Base-by-base conservation (phyloP, 30 jellyfish, hydroid and myxozoan species). In the Aurelia sp. region DNA sequence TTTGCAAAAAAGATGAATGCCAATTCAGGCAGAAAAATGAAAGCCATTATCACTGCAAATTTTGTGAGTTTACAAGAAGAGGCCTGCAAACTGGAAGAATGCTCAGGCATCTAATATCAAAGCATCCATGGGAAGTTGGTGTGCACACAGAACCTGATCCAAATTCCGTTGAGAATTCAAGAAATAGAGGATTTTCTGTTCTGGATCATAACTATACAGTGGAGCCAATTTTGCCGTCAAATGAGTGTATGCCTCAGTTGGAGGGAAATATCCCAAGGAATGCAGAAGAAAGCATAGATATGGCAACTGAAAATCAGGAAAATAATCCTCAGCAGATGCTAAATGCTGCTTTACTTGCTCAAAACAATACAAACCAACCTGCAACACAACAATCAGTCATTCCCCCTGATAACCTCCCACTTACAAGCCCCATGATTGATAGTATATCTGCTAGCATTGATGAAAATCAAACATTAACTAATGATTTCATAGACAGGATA, bases 11-110 rank as follows among this genome's bases (percentile, higher is more conserved):
- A 15, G n/a, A 13, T 17, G 47, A n/a, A 4, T 73, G 83, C 83
- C 50, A 73, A 48, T 40, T 37, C 48, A 73, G 22, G 21, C 83
- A 73, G 70, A 73, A 22, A 50, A 73, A 73, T 22, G 83, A 59
- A 59, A 73, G 83, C 70, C 83, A 73, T 73, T 73, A 73, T 19
- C 83, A 73, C 13, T 73, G 83, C 30, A 73, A 73, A n/a, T 73
- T 73, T 15, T 73, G 83, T n/a, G 83, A 73, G n/a, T 73, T 33
- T 73, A 66, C 53, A 4, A 55, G 83, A 4, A 51, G 69, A 53
- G 83, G 83, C 35, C 69, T 59, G 19, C 70, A 73, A 8, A 15
- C 47, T 47, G 44, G 8, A 20, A 20, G 83, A 21, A 73, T 73
- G 83, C 47, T 33, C 20, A 51, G 53, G 22, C 83, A 73, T 23